Base-by-base conservation (phyloP, 2,888 invertebrate species). In the Melieria omissa region DNA sequence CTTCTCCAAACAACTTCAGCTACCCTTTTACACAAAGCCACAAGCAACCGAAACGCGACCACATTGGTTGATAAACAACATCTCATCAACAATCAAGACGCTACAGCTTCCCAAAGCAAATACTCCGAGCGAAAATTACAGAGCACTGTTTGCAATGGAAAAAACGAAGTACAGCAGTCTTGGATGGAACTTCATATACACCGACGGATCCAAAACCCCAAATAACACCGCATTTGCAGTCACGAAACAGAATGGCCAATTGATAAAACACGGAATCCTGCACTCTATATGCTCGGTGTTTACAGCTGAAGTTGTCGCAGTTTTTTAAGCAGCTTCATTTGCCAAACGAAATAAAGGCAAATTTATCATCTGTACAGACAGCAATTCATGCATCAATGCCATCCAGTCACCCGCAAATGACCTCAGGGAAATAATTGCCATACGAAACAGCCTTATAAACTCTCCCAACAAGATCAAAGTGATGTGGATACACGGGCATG, bases 401-500 rank as follows among this genome's bases (percentile, higher is more conserved):
- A n/a, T 41, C 16, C 16, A 16, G 16, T 16, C 16, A 12, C 49
- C 3, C 12, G 8, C 49, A 10, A 60, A 60, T 42, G 41, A 60
- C 9, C 10, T 8, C 4, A 3, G 41, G 6, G n/a, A 10, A 6
- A 41, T 41, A 60, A 60, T 6, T 29, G 42, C 5, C 7, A 60
- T 60, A 6, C 6, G 29, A 2, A 9, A 60, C 8, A 6, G 2
- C 6, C 41, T 41, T 60, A 60, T 60, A 16, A 16, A 41, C 5
- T 6, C 9, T 29, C 8, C 29, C 8, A 60, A 60, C 42, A 60
- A 60, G 42, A 41, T 41, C 29, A 42, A n/a, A 63, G n/a, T 63
- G 7, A 46, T 63, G 63, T 63, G 63, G 63, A 46, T 47, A 46
- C 63, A 3, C 14, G 63, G 46, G 7, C 45, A 63, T 14, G 63